Percentiles rank a stretch among this genome's conserved stretches.
These are phyloP conservation scores for Mythimna vitellina DNA, from an alignment of 2,888 invertebrate genomes.

Conservation along the genomic window DNA sequence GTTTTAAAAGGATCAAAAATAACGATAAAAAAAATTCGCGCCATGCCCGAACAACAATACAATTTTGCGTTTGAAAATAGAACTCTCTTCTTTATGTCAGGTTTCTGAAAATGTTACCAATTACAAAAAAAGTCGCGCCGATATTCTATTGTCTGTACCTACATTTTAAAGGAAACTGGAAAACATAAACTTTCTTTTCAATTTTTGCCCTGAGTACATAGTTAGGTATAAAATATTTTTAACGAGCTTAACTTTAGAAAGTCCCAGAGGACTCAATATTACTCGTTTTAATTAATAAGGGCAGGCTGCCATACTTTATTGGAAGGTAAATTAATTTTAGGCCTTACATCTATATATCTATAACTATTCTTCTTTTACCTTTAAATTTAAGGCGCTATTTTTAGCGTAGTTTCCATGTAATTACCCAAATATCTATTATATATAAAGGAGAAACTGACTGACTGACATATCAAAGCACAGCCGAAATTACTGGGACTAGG, in stretches of 20 bases:
- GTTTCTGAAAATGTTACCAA: constrained; percentile 3
- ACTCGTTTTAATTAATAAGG: constrained; percentile 37
- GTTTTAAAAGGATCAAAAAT: background rate
- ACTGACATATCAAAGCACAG: too few species aligned
- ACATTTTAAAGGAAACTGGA: constrained; percentile 1
- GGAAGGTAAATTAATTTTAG: constrained; percentile 29
- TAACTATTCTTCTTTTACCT: constrained; percentile 11
- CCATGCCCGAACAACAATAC: background rate
- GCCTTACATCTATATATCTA: background rate
- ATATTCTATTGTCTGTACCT: background rate
- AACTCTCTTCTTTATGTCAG: background rate
- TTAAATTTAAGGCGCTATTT: constrained; percentile 20
- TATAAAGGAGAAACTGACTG: too few species aligned
- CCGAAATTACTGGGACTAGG: too few species aligned
- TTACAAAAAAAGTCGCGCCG: background rate
- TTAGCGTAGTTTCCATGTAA: constrained; percentile 2
- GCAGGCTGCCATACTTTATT: constrained; percentile 15
- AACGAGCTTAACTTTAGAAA: constrained; percentile 24
- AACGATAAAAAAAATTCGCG: constrained; percentile 21
- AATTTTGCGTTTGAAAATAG: constrained; percentile 8
- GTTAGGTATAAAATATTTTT: constrained; percentile 14
- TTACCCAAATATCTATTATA: background rate
- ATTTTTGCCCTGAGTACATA: background rate
- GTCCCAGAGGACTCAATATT: constrained; percentile 24
- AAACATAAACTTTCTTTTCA: constrained; percentile 16